Evolutionary conservation across 2,797 vertebrate genomes (phyloP).

Genomic region (Pseudochirops corinnae): DNA sequence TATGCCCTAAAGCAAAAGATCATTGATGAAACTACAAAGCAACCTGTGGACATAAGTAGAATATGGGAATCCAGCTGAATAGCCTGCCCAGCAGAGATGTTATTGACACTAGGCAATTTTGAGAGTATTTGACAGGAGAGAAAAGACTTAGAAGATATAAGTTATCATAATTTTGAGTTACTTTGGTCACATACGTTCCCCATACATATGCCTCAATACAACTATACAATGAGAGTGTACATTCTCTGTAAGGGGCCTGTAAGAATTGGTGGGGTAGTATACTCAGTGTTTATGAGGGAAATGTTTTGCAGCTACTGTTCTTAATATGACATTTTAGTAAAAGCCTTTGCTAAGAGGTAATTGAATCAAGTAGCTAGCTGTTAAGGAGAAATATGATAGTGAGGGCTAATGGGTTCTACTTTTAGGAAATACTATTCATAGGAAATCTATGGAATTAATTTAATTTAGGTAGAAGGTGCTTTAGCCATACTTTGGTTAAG

Average conservation of each 20-base stretch:
- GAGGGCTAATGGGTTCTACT: background rate
- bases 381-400: background rate
- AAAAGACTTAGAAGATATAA: background rate
- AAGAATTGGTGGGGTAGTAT: background rate
- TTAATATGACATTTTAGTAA: background rate
- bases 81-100: background rate
- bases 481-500: background rate
- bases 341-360: background rate
- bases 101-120: background rate
- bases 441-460: background rate
- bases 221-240: background rate
- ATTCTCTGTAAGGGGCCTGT: background rate
- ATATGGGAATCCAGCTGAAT: background rate
- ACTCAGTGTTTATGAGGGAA: background rate
- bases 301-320: background rate
- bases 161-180: background rate
- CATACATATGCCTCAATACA: background rate
- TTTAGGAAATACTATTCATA: background rate
- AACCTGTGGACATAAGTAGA: too few relatives aligned
- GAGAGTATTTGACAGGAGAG: background rate
- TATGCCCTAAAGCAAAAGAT: too few relatives aligned
- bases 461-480: background rate
- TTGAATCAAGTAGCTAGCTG: background rate
- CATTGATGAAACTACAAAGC: too few relatives aligned
- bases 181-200: background rate